Evolutionary conservation across 2,113 vertebrate species (phyloP).

Genomic region (Brienomyrus brachyistius): DNA sequence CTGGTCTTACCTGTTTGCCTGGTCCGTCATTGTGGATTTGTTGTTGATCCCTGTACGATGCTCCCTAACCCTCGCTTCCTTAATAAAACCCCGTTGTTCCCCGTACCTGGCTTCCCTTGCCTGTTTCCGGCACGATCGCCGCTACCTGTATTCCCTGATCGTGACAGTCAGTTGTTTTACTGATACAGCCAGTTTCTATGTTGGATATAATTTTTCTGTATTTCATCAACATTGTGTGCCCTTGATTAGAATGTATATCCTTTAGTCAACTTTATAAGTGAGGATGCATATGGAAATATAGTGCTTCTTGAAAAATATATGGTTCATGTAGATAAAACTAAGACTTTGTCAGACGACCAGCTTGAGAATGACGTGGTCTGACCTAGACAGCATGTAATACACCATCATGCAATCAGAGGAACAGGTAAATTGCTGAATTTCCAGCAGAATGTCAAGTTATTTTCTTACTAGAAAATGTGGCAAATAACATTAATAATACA

Average conservation of each 20-base stretch:
- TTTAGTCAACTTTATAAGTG: slow-evolving; percentile 11
- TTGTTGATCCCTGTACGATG: too few species aligned
- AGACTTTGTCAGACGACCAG: background rate
- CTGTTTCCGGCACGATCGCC: too few species aligned
- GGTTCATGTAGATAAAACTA: slow-evolving; percentile 14
- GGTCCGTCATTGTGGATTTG: too few species aligned
- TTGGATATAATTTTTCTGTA: background rate
- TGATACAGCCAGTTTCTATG: background rate
- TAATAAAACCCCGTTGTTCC: too few species aligned
- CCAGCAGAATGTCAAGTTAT: background rate
- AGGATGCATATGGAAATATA: slow-evolving; percentile 20
- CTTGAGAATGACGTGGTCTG: background rate
- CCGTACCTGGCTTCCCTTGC: too few species aligned
- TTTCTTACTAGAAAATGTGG: background rate
- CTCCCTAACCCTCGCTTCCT: too few species aligned
- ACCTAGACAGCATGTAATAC: background rate
- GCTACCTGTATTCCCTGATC: too few species aligned
- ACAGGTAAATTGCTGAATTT: background rate
- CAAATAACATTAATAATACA: background rate
- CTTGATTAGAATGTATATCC: background rate
- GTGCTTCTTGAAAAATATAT: slow-evolving; percentile 26
- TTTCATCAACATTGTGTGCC: slow-evolving; percentile 14
- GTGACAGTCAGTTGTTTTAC: background rate
- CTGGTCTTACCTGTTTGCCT: too few species aligned
- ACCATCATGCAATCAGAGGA: background rate